Evolutionary conservation across 2,888 invertebrate genomes (phyloP).

Genomic region (Torymus texanus): DNA sequence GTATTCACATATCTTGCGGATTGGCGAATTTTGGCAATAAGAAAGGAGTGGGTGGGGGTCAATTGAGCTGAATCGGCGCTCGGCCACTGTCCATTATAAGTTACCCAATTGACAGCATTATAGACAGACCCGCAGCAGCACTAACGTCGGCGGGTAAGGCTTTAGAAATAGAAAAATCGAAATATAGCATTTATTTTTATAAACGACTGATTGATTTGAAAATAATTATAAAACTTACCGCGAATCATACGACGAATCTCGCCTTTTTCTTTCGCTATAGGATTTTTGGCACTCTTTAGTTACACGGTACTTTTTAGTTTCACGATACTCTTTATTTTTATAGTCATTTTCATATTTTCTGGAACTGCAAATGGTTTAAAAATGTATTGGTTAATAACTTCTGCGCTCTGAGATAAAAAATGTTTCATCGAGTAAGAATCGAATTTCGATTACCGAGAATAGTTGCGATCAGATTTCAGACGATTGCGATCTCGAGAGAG

Average conservation of each 20-base stretch:
- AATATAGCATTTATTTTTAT: neutral
- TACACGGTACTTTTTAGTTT: neutral
- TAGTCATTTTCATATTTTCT: no score
- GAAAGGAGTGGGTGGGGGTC: neutral
- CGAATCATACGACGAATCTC: conserved; percentile 31
- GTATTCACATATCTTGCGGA: conserved; percentile 35
- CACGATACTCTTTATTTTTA: no score
- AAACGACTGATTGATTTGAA: no score
- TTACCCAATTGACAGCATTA: conserved; percentile 26
- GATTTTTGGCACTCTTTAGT: conserved; percentile 12
- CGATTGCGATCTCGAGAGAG: conserved; percentile 37
- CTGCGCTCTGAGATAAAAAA: neutral
- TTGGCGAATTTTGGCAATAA: no score
- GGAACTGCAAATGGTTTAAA: no score
- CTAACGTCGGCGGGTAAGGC: conserved; percentile 30
- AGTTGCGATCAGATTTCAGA: conserved; percentile 36
- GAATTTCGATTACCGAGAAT: conserved; percentile 30
- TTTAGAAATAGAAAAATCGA: neutral
- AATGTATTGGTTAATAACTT: no score
- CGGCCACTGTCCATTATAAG: conserved; percentile 20
- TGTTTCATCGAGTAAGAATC: neutral
- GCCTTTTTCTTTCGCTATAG: conserved; percentile 17
- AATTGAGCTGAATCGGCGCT: conserved; percentile 2
- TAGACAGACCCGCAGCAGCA: conserved; percentile 18
- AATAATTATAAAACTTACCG: conserved; percentile 6